Percentiles rank a stretch among this genome's conserved stretches.
Conservation (phyloP, 2,113 vertebrate species). For the Emydocephalus ijimae region DNA sequence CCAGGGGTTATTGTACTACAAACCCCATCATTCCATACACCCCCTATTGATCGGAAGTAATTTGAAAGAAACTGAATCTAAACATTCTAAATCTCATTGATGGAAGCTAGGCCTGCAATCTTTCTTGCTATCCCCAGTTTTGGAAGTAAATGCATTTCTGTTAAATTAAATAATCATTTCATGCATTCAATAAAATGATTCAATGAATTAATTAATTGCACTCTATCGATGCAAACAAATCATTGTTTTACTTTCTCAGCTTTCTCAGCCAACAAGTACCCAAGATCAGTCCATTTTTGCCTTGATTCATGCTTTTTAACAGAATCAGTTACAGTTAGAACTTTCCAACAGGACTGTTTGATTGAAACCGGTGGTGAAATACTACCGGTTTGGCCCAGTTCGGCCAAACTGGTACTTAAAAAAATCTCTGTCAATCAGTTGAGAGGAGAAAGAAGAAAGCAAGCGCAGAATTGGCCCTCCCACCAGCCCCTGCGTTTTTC, state of each 20-base stretch:
- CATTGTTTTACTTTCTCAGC: neutral
- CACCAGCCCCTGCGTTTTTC: too few species aligned
- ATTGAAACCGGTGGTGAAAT: neutral
- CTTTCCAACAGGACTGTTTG: neutral
- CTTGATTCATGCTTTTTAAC: neutral
- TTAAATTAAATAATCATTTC: neutral
- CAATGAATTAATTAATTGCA: neutral
- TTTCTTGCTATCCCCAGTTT: neutral
- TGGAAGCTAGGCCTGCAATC: neutral
- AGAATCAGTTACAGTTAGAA: neutral
- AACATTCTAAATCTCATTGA: neutral
- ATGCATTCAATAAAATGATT: neutral
- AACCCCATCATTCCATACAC: neutral
- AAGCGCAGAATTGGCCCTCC: too few species aligned
- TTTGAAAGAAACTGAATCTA: neutral
- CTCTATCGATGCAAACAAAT: neutral
- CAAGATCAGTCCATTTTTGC: neutral
- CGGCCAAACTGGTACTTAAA: too few species aligned
- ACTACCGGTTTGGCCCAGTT: too few species aligned
- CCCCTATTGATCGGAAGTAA: neutral
- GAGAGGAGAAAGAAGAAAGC: too few species aligned
- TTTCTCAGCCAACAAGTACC: neutral
- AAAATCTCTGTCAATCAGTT: too few species aligned
- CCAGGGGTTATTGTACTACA: neutral
- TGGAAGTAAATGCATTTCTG: neutral